A percentile compares a stretch with the other conserved stretches of the same genome.
Evolutionary conservation across 2,797 vertebrate species (phyloP).

Genomic region (Danio choprae): DNA sequence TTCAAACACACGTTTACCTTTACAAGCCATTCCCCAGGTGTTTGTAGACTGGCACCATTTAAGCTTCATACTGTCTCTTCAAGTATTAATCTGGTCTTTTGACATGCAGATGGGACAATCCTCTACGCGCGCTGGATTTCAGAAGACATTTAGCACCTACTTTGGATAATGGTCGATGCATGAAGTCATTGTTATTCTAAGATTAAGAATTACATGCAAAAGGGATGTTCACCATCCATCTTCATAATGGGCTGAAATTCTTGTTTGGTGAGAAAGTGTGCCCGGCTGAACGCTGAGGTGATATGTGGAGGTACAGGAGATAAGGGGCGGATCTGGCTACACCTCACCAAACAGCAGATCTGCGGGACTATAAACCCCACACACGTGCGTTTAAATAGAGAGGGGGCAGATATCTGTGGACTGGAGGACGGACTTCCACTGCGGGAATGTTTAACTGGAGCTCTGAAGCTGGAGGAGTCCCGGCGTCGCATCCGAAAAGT

Average conservation of each 20-base stretch:
- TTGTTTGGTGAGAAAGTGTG: constrained; percentile 22
- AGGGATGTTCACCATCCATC: neutral
- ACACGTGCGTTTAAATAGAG: constrained; percentile 16
- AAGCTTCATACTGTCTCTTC: neutral
- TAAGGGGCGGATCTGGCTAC: constrained; percentile 17
- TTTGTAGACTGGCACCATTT: neutral
- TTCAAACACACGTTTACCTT: neutral
- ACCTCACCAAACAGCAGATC: neutral
- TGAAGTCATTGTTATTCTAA: constrained; percentile 35
- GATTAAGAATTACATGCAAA: constrained; percentile 16
- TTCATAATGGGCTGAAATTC: neutral
- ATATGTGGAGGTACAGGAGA: neutral
- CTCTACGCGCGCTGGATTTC: neutral
- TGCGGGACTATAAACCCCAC: neutral
- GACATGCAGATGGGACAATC: neutral
- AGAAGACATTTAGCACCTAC: constrained; percentile 44
- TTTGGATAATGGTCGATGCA: neutral
- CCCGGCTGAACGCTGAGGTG: neutral
- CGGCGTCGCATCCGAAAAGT: constrained; percentile 56
- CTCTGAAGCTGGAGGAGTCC: constrained; percentile 66
- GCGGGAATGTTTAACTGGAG: constrained; percentile 68
- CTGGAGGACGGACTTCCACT: constrained; percentile 45
- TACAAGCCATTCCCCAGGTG: neutral
- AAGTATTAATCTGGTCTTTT: neutral
- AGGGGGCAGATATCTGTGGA: neutral